Percentiles rank a stretch among this genome's conserved stretches.
phyloP scores from a whole-genome alignment of 1,140 invertebrate genomes.

The Drosophila triauraria region DNA sequence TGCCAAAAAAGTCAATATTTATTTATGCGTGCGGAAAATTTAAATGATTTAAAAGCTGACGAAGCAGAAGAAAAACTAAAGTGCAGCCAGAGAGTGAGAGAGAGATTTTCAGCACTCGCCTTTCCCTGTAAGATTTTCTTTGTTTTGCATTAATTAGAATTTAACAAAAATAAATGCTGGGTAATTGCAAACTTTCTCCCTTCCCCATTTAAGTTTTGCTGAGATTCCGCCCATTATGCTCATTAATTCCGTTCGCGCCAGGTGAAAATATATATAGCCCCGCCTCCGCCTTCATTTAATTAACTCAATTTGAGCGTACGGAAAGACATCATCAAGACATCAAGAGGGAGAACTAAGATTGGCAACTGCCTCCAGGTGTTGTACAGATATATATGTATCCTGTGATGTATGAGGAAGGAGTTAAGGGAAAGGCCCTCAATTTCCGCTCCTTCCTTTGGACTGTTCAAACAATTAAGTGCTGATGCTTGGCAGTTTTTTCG shows the following conservation, averaged over 20 bases:
- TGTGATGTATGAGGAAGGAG: conserved; percentile 6
- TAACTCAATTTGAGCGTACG: conserved; percentile 57
- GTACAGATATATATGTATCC: conserved; percentile 5
- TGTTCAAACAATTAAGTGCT: conserved; percentile 80
- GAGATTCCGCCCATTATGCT: conserved; percentile 46
- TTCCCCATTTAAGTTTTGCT: conserved; percentile 11
- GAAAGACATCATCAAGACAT: conserved; percentile 74
- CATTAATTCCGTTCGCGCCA: conserved; percentile 73
- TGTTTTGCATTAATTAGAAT: conserved; percentile 76
- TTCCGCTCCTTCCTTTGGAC: conserved; percentile 13
- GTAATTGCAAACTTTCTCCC: conserved; percentile 80
- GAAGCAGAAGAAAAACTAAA: conserved; percentile 48
- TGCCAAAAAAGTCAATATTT: conserved; percentile 76
- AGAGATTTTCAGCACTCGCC: neutral
- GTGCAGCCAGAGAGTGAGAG: conserved; percentile 8
- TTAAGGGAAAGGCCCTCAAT: conserved; percentile 8
- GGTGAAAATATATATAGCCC: conserved; percentile 29
- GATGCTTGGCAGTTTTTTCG: conserved; percentile 76
- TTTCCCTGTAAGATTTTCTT: conserved; percentile 17
- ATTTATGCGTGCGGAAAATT: conserved; percentile 74
- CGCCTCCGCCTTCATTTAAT: conserved; percentile 41
- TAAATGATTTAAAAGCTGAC: conserved; percentile 68
- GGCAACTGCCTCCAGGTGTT: conserved; percentile 38
- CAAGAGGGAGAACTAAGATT: conserved; percentile 25
- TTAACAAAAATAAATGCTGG: conserved; percentile 78